These are phyloP conservation scores for Whitmania pigra DNA, from an alignment of 1,140 invertebrate species.

Conservation along the genomic window DNA sequence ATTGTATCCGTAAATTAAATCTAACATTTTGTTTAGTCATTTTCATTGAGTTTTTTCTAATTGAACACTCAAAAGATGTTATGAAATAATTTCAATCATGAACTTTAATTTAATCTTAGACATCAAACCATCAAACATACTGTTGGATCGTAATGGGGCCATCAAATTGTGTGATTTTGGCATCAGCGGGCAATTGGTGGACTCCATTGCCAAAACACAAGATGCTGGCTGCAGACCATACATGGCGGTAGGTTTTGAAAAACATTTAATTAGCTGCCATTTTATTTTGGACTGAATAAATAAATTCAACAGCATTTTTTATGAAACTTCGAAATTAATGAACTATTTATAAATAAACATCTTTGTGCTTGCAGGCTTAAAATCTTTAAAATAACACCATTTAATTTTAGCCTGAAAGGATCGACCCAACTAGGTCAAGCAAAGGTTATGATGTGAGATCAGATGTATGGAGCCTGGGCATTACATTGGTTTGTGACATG, in stretches of 20 bases:
- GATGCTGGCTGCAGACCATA: slow-evolving; percentile 93
- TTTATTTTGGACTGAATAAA: too few species aligned
- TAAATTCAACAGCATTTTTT: too few species aligned
- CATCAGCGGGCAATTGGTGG: slow-evolving; percentile 88
- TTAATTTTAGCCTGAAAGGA: slow-evolving; percentile 68
- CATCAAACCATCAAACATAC: slow-evolving; percentile 95
- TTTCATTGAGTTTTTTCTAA: background rate
- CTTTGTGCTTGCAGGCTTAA: too few species aligned
- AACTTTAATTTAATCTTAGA: slow-evolving; percentile 47
- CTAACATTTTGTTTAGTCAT: background rate
- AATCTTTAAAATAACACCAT: too few species aligned
- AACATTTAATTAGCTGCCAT: background rate
- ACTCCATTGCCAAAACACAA: slow-evolving; percentile 87
- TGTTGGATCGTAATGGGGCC: slow-evolving; percentile 69
- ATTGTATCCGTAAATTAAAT: background rate
- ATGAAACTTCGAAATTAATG: too few species aligned
- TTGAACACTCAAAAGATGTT: background rate
- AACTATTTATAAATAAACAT: too few species aligned
- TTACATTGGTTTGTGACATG: slow-evolving; percentile 41
- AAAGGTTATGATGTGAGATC: slow-evolving; percentile 75
- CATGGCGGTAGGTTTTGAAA: slow-evolving; percentile 70
- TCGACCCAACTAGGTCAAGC: slow-evolving; percentile 64
- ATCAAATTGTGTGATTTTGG: slow-evolving; percentile 98
- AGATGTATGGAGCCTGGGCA: slow-evolving; percentile 81
- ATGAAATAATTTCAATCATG: background rate